phyloP scores from a whole-genome alignment of 2,797 vertebrate species.

The Lagocephalus sceleratus region DNA sequence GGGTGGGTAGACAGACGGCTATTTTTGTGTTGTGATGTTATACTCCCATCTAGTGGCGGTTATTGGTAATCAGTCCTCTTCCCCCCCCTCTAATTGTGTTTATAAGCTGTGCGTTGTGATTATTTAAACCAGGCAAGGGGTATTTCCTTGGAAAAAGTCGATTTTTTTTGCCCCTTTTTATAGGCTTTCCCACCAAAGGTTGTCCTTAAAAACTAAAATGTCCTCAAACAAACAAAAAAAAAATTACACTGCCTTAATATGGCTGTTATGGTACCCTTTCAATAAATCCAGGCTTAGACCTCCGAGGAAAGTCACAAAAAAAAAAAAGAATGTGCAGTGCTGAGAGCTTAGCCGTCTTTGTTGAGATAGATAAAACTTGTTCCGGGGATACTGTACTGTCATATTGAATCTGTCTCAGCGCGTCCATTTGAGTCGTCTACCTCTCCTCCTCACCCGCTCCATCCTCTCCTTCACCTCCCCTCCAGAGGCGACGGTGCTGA shows the following conservation, averaged over 20 bases:
- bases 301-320: too few species aligned
- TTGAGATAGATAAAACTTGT: too few species aligned
- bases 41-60: slow-evolving; percentile 63
- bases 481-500: slow-evolving; percentile 90
- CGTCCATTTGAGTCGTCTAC: not conserved
- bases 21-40: slow-evolving; percentile 20
- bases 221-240: not conserved
- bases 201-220: not conserved
- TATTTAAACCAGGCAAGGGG: too few species aligned
- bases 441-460: not conserved
- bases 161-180: not conserved
- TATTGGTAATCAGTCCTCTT: not conserved
- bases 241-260: not conserved
- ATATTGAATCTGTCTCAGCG: too few species aligned
- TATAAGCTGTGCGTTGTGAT: too few species aligned
- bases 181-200: not conserved
- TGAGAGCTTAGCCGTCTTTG: too few species aligned
- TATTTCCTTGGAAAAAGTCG: not conserved
- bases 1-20: not conserved
- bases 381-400: too few species aligned
- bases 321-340: too few species aligned
- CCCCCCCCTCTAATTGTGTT: not conserved
- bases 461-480: not conserved
- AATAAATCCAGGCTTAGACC: too few species aligned
- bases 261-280: too few species aligned